phyloP scores from a whole-genome alignment of 2,888 invertebrate species.

The Torymus auratus region DNA sequence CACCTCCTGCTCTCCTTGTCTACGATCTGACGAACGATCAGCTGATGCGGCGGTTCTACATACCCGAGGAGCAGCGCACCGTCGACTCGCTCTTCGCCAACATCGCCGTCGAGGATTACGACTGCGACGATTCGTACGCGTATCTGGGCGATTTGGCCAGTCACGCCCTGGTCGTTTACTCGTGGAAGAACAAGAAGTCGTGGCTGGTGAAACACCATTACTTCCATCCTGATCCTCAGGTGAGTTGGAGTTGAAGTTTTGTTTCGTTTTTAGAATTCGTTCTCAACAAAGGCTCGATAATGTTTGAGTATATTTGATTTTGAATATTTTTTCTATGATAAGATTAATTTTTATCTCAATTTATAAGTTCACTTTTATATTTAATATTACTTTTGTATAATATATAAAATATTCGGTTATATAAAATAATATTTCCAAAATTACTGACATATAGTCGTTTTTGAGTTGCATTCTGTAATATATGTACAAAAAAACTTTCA shows the following conservation, averaged over 20 bases:
- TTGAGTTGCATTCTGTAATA: no score
- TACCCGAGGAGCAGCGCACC: constrained; percentile 83
- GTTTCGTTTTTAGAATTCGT: no score
- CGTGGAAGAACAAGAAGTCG: constrained; percentile 84
- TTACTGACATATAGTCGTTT: no score
- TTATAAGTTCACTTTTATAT: no score
- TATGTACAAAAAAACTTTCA: no score
- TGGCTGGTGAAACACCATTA: constrained; percentile 86
- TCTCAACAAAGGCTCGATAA: no score
- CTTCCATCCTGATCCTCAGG: constrained; percentile 84
- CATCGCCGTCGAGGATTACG: constrained; percentile 86
- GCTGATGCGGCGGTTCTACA: constrained; percentile 81
- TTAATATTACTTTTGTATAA: no score
- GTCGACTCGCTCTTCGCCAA: constrained; percentile 86
- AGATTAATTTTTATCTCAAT: no score
- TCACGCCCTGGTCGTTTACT: constrained; percentile 86
- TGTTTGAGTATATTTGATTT: no score
- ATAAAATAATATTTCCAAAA: no score
- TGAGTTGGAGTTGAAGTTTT: constrained; percentile 45
- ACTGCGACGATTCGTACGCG: constrained; percentile 85
- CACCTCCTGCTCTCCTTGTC: constrained; percentile 82
- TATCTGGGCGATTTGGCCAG: constrained; percentile 85
- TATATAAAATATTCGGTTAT: no score
- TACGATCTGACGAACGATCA: constrained; percentile 86
- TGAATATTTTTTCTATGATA: no score